Evolutionary conservation across 2,797 vertebrate genomes (phyloP).

Genomic region (Girardinus metallicus): DNA sequence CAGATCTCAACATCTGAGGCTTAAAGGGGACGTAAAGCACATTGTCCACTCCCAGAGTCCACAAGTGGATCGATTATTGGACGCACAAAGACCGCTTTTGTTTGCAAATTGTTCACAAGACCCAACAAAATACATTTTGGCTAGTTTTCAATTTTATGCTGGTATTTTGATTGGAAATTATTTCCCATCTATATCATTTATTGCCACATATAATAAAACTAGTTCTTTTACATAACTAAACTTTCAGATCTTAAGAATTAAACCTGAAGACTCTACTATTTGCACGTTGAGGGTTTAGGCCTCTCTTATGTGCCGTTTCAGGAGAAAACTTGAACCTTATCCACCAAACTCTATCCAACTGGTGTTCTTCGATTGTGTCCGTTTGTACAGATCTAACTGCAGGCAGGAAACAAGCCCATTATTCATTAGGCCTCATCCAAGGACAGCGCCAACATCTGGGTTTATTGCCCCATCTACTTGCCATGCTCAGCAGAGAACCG

Average conservation of each 20-base stretch:
- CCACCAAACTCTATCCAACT: not conserved
- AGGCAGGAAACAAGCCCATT: conserved; percentile 22
- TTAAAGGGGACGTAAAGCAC: conserved; percentile 54
- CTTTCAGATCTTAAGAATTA: not conserved
- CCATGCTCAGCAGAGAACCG: conserved; percentile 10
- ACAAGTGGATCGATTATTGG: conserved; percentile 46
- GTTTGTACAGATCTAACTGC: conserved; percentile 1
- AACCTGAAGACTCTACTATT: not conserved
- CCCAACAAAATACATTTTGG: not conserved
- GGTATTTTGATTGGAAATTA: not conserved
- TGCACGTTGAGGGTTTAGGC: not conserved
- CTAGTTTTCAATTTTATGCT: not conserved
- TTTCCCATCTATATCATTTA: not conserved
- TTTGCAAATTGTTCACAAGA: not conserved
- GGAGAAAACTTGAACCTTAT: not conserved
- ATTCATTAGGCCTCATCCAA: conserved; percentile 20
- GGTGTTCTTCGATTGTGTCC: not conserved
- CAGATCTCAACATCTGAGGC: conserved; percentile 67
- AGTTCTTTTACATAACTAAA: not conserved
- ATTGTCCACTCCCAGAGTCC: conserved; percentile 40
- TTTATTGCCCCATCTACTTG: conserved; percentile 33
- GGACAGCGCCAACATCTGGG: conserved; percentile 40
- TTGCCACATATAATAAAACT: not conserved
- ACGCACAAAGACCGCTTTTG: conserved; percentile 16
- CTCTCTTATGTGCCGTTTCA: not conserved